Percentiles rank a stretch among this genome's conserved stretches.
These are phyloP conservation scores for Ips nitidus DNA, from an alignment of 1,140 invertebrate genomes.

Conservation along the genomic window DNA sequence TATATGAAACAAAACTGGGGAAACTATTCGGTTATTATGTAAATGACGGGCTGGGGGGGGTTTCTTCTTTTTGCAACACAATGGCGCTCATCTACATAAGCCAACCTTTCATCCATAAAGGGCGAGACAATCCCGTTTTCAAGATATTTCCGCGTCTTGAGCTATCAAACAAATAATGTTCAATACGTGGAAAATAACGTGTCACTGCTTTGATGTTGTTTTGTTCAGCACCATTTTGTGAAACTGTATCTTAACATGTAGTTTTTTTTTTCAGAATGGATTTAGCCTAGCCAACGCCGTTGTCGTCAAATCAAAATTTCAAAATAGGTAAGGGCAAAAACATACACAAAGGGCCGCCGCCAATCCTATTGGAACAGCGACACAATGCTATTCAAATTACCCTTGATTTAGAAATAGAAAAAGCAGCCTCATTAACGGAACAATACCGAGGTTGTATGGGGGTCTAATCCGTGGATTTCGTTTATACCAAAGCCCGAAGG, in stretches of 20 bases:
- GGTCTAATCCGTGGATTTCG: conserved; percentile 8
- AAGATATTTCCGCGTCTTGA: conserved; percentile 25
- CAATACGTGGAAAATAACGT: conserved; percentile 33
- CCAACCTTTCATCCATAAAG: conserved; percentile 9
- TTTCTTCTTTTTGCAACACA: conserved; percentile 5
- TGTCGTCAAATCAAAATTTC: neutral
- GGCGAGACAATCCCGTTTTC: neutral
- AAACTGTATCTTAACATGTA: too few relatives aligned
- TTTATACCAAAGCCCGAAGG: conserved; percentile 5
- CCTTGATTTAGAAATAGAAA: conserved; percentile 14
- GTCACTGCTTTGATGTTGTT: conserved; percentile 23
- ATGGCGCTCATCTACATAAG: conserved; percentile 11
- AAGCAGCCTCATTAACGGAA: conserved; percentile 13
- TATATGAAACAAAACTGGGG: too few relatives aligned
- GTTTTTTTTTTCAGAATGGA: too few relatives aligned
- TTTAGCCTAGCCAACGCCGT: neutral
- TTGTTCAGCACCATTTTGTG: too few relatives aligned
- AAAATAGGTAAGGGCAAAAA: conserved; percentile 9
- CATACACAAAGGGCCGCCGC: neutral
- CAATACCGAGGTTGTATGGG: neutral
- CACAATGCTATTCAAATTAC: conserved; percentile 14
- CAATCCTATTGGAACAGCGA: neutral
- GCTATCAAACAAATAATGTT: conserved; percentile 31
- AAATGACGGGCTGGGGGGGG: neutral
- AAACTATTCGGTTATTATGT: conserved; percentile 6